Conservation (phyloP, 2,797 vertebrate genomes). For the Pseudocheirus occidentalis region DNA sequence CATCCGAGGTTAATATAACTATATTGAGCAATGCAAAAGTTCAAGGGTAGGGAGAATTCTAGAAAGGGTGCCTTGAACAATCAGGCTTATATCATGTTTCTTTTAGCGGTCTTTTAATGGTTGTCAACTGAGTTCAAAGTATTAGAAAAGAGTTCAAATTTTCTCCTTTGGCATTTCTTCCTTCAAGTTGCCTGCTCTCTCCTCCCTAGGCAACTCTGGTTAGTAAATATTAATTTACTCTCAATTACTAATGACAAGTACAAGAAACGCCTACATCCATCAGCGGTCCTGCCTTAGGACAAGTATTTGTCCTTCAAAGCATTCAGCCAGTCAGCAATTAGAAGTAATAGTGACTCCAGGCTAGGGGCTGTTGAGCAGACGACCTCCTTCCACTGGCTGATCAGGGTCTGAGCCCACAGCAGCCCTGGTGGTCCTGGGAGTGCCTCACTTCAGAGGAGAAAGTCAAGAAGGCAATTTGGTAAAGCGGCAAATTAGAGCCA, state of each 20-base stretch:
- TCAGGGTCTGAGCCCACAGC: conserved; percentile 20
- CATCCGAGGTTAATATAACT: not conserved
- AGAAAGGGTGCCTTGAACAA: conserved; percentile 31
- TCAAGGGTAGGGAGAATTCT: conserved; percentile 2
- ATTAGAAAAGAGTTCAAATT: conserved; percentile 55
- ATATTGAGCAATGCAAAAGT: not conserved
- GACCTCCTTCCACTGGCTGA: conserved; percentile 42
- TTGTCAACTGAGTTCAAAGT: conserved; percentile 72
- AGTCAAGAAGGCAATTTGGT: conserved; percentile 84
- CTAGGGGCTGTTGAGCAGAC: conserved; percentile 75
- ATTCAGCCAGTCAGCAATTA: conserved; percentile 86
- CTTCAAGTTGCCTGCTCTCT: conserved; percentile 69
- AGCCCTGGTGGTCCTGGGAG: conserved; percentile 73
- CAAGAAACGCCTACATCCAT: conserved; percentile 84
- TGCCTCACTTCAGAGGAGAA: conserved; percentile 74
- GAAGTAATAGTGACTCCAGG: conserved; percentile 85
- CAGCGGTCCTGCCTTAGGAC: conserved; percentile 79
- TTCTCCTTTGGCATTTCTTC: conserved; percentile 45
- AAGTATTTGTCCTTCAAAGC: conserved; percentile 87
- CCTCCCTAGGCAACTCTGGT: conserved; percentile 83
- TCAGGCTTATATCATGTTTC: conserved; percentile 69
- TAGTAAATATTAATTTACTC: conserved; percentile 87
- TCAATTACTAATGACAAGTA: conserved; percentile 89
- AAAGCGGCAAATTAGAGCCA: conserved; percentile 83
- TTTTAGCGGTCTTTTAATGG: conserved; percentile 65